Evolutionary conservation across 1,140 invertebrate genomes (phyloP).

Genomic region (Cyrtorhinus lividipennis): DNA sequence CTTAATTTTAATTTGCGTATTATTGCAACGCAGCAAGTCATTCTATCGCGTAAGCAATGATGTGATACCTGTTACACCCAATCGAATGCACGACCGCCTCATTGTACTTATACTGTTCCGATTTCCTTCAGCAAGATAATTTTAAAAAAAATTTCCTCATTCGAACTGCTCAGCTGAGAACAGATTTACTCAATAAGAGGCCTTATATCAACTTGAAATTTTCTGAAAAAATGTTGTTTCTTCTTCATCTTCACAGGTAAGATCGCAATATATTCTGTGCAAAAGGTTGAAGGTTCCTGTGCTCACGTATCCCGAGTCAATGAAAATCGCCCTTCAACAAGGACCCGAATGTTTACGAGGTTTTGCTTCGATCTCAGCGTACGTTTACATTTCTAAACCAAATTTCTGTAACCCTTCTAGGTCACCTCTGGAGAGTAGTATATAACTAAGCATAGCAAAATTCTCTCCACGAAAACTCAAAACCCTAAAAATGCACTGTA

Average conservation of each 20-base stretch:
- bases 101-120: neutral
- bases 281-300: conserved; percentile 38
- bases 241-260: conserved; percentile 28
- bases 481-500: no score
- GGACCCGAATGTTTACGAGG: conserved; percentile 39
- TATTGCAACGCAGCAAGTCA: conserved; percentile 63
- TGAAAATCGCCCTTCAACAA: conserved; percentile 41
- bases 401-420: no score
- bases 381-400: conserved; percentile 21
- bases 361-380: conserved; percentile 34
- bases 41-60: conserved; percentile 50
- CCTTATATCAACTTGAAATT: neutral
- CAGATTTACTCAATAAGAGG: neutral
- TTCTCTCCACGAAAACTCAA: neutral
- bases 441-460: neutral
- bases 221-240: neutral
- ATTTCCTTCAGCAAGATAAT: neutral
- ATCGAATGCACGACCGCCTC: neutral
- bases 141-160: neutral
- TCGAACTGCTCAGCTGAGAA: neutral
- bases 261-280: conserved; percentile 40
- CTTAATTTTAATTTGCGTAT: conserved; percentile 64
- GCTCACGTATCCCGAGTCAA: conserved; percentile 47
- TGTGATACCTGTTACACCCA: conserved; percentile 35
- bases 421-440: neutral